Evolutionary conservation across 2,888 invertebrate genomes (phyloP).

Genomic region (Cyclophora albipunctata): DNA sequence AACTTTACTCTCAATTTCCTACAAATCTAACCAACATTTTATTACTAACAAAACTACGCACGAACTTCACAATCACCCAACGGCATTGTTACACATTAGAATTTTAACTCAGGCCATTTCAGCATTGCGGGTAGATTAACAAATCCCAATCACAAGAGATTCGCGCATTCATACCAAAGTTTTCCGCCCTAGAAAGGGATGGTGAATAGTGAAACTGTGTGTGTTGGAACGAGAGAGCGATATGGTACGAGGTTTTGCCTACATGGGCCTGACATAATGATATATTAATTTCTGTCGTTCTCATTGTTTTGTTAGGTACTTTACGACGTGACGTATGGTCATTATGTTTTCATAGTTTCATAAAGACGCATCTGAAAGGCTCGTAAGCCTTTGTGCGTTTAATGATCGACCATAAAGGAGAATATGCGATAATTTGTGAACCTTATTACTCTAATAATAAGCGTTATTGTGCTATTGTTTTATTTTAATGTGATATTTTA

Average conservation of each 20-base stretch:
- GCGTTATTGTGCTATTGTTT: no score
- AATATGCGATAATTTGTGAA: slow-evolving; percentile 46
- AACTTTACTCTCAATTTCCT: no score
- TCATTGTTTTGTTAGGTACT: slow-evolving; percentile 73
- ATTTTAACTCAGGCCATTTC: slow-evolving; percentile 60
- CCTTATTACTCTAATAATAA: slow-evolving; percentile 15
- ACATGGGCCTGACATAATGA: slow-evolving; percentile 73
- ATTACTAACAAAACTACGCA: slow-evolving; percentile 7
- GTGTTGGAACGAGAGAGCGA: slow-evolving; percentile 28
- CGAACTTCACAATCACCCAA: slow-evolving; percentile 27
- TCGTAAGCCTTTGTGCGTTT: slow-evolving; percentile 53
- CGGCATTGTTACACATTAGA: slow-evolving; percentile 57
- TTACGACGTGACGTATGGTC: slow-evolving; percentile 71
- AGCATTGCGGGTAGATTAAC: slow-evolving; percentile 54
- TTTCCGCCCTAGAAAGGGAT: slow-evolving; percentile 48
- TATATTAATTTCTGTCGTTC: slow-evolving; percentile 74
- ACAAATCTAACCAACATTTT: background rate
- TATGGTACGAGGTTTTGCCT: slow-evolving; percentile 38
- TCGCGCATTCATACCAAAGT: slow-evolving; percentile 59
- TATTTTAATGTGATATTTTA: no score
- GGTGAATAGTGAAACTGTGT: slow-evolving; percentile 5
- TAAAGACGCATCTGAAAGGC: slow-evolving; percentile 59
- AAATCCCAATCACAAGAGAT: slow-evolving; percentile 69
- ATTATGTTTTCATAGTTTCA: slow-evolving; percentile 74
- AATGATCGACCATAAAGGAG: slow-evolving; percentile 51